Base-by-base conservation (phyloP, 2,113 vertebrate genomes). In the Phyllostomus hastatus region DNA sequence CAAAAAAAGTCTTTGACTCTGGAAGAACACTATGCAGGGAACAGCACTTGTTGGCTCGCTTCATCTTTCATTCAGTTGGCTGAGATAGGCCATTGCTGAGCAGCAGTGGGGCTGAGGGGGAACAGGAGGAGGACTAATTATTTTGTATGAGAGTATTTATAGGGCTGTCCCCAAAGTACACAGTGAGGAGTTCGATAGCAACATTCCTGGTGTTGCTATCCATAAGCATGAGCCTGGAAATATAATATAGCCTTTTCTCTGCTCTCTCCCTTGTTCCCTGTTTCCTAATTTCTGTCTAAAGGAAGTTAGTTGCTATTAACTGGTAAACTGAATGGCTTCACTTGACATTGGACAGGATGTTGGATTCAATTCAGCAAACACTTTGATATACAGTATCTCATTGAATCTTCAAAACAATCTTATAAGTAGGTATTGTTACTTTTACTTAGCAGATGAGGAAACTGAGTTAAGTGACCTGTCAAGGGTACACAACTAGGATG, bases 201-300 rank as follows among this genome's bases (percentile, higher is more conserved):
- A 76, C 90, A 93, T 95, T 95, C 35, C 50, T 93, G 67, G 48
- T 50, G 70, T 57, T 90, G 22, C 92, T 92, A 75, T 89, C 78
- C 90, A 70, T 95, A 91, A 87, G 48, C 89, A 70, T 82, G 82
- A 43, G 67, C 79, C 93, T 91, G 72, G 80, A 64, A 84, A 85
- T 64, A 86, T 22, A 90, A 90, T 83, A n/a, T 48, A 97, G 50
- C 50, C 64, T 19, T 54, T 90, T 50, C 81, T 81, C 76, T 70
- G 69, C 46, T 89, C 70, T 88, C 59, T 93, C 48, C 22, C 17
- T 97, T 59, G 79, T 78, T 90, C 70, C 88, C 87, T 38, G 19
- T 90, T 90, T 89, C 69, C 67, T 91, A 54, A 67, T 91, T 76
- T 85, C 33, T 95, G 22, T 70, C 75, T 87, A 88, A 92, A 81